Evolutionary conservation across 1,140 invertebrate genomes (phyloP), one percentile per base, ranked within the genome.

Genomic region (Samia ricini): DNA sequence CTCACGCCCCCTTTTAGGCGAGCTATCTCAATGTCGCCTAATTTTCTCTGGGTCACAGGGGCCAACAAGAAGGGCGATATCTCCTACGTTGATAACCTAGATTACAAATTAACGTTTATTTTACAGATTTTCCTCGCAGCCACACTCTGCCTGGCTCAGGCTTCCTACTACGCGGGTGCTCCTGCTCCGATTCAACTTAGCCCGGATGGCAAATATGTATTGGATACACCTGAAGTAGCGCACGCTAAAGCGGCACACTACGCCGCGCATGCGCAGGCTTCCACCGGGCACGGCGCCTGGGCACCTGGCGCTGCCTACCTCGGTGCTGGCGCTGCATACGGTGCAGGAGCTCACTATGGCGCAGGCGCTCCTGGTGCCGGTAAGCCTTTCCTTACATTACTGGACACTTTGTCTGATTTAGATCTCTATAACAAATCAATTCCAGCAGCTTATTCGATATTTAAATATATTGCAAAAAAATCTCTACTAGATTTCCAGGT

Each of bases 211-310:
- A 83, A 89, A 51, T 84, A 83, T 63, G 72, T 91, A 60, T 66
- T 85, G 23, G 89, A 91, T 72, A 91, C 89, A 4, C 89, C 89
- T 15, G 89, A 91, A 69, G 89, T 91, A 18, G 82, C 87, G 10
- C 89, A 91, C 77, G 89, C 89, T 50, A 89, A 88, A 60, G 85
- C 85, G 18, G 86, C 89, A 3, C 89, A 91, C 60, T 67, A 81
- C 6, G 85, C 85, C 2, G 87, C 86, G 21, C 84, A 88, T 61
- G 83, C 89, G 63, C 82, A 85, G 64, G 85, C 83, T 18, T 81
- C 82, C 23, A 76, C 71, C 42, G 60, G 66, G 4, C 86, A 85
- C 50, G 84, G 85, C 0, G 90, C 83, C 54, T 88, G 78, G 64
- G 85, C 81, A 0, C 82, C 83, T 0, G 85, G 88, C 5, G 79